A percentile compares a stretch with the other conserved stretches of the same genome.
Evolutionary conservation across 2,113 vertebrate genomes (phyloP).

Genomic region (pig (Sus scrofa)): DNA sequence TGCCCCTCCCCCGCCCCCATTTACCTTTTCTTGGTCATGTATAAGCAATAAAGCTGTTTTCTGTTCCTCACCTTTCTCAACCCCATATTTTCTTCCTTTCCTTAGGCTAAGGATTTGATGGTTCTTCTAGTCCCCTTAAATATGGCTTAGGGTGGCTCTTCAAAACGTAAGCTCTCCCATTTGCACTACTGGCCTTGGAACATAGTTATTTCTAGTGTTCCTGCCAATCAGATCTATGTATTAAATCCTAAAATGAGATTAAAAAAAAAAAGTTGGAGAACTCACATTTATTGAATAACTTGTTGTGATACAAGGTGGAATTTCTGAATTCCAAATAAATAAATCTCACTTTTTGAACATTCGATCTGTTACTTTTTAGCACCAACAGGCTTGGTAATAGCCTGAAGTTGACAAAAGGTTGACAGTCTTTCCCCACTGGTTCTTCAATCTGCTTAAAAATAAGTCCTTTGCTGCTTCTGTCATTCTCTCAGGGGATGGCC

Average conservation of each 20-base stretch:
- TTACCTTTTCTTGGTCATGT: slow-evolving; percentile 65
- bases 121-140: slow-evolving; percentile 36
- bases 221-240: slow-evolving; percentile 52
- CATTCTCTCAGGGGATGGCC: not conserved
- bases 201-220: slow-evolving; percentile 53
- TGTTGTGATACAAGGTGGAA: slow-evolving; percentile 70
- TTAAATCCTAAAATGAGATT: slow-evolving; percentile 54
- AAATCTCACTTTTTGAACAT: slow-evolving; percentile 72
- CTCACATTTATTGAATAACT: slow-evolving; percentile 80
- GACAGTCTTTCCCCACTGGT: not conserved
- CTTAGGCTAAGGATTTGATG: slow-evolving; percentile 57
- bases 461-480: slow-evolving; percentile 58
- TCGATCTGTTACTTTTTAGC: slow-evolving; percentile 71
- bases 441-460: slow-evolving; percentile 13
- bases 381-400: slow-evolving; percentile 47
- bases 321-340: slow-evolving; percentile 80
- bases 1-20: no score
- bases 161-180: slow-evolving; percentile 52
- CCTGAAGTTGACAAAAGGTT: not conserved
- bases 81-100: slow-evolving; percentile 47
- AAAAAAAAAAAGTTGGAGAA: slow-evolving; percentile 51
- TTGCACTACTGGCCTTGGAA: slow-evolving; percentile 54
- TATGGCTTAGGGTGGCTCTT: slow-evolving; percentile 52
- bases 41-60: slow-evolving; percentile 79
- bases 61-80: slow-evolving; percentile 68